Conservation (phyloP, 2,113 vertebrate genomes). For the Scalopus aquaticus region DNA sequence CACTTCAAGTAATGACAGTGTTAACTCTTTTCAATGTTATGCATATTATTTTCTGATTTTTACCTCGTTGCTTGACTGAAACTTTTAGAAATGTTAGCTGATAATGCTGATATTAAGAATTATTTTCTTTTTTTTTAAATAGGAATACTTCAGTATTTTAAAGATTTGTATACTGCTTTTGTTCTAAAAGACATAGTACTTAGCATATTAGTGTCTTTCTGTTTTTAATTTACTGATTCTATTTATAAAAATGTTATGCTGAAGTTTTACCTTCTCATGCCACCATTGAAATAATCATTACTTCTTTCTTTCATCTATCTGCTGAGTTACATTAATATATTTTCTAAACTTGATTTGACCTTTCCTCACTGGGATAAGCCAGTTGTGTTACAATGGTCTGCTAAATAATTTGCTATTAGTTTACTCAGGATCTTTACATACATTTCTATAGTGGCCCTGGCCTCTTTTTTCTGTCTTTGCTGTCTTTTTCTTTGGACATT, state of each 20-base stretch:
- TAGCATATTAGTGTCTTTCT: neutral
- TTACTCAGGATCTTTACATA: constrained; percentile 11
- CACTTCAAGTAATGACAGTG: neutral
- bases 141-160: neutral
- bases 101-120: constrained; percentile 1
- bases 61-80: neutral
- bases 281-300: neutral
- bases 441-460: neutral
- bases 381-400: neutral
- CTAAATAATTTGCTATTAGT: neutral
- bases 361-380: neutral
- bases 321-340: neutral
- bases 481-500: neutral
- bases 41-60: neutral
- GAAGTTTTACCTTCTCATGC: neutral
- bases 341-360: neutral
- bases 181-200: neutral
- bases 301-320: neutral
- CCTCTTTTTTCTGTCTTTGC: neutral
- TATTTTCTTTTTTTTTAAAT: neutral
- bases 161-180: neutral
- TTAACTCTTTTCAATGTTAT: neutral
- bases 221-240: neutral
- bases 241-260: neutral
- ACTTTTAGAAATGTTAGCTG: neutral